Conservation (phyloP, 2,888 invertebrate genomes). For the Ochropacha duplaris region DNA sequence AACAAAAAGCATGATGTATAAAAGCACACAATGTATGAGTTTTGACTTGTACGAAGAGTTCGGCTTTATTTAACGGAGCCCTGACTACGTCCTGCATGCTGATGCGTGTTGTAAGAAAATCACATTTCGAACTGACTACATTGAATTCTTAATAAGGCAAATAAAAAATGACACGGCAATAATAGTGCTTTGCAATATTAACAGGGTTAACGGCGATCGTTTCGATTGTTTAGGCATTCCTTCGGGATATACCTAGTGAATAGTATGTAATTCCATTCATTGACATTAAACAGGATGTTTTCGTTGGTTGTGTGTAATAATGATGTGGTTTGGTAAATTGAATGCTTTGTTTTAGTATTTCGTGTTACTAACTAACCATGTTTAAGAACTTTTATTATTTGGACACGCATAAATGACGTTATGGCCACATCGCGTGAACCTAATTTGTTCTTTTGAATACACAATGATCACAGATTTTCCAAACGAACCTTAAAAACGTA, state of each 20-base stretch:
- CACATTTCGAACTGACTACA: conserved; percentile 40
- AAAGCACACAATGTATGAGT: conserved; percentile 54
- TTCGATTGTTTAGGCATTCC: not conserved
- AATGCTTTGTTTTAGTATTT: not conserved
- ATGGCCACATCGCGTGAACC: conserved; percentile 42
- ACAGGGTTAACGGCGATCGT: not conserved
- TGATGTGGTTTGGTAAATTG: not conserved
- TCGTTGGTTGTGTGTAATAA: not conserved
- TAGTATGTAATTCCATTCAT: not conserved
- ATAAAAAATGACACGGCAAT: conserved; percentile 26
- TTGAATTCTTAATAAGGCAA: conserved; percentile 46
- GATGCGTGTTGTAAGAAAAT: conserved; percentile 51
- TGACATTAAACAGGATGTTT: not conserved
- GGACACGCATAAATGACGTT: conserved; percentile 27
- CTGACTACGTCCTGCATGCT: conserved; percentile 46
- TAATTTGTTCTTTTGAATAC: conserved; percentile 40
- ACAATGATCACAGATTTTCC: conserved; percentile 34
- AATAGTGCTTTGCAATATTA: conserved; percentile 13
- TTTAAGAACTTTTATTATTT: no score
- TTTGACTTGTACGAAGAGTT: conserved; percentile 64
- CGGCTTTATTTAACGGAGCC: conserved; percentile 56
- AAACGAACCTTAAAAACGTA: conserved; percentile 39
- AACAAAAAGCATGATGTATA: conserved; percentile 60
- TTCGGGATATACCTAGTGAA: not conserved
- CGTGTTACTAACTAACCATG: no score